Evolutionary conservation across 2,113 vertebrate species (phyloP), one percentile per base, ranked within the genome.

Genomic region (Python bivittatus): DNA sequence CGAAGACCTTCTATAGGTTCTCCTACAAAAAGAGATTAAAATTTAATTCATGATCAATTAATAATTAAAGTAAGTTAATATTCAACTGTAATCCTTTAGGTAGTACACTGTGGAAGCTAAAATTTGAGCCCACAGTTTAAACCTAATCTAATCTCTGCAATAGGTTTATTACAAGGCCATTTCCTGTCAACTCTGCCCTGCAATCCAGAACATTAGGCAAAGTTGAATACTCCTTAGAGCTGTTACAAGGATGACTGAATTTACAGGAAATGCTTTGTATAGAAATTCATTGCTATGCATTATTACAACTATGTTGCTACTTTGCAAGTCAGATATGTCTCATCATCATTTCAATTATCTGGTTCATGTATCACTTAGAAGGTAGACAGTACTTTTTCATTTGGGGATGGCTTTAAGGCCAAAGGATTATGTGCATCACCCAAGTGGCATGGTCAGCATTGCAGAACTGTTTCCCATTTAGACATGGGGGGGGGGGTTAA

Each of bases 1-100:
- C 99, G 97, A 94, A 99, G 98, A 83, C 99, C 98, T 98, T 99
- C 99, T 84, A 99, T 97, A 44, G 97, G 94, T 97, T 99, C 98
- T 94, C 99, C 99, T 99, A 96, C 61, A 96, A 97, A 44, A 93
- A 97, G 0, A 97, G 1, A 96, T 12, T 15, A 1, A 88, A 84
- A 84, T 20, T 29, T 6, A 91, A 93, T 48, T 93, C 89, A 91
- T 25, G 72, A 72, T 88, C 25, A 58, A 85, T 15, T 38, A 64
- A 64, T 61, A 13, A 85, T 92, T 56, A 79, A 79, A 79, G 72
- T 79, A 79, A 42, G 42, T 56, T 44, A 64, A 29, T 72, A 0
- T 48, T 27, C 53, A 91, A 68, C 22, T 38, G 27, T 11, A 89
- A 33, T n/a, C 22, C 9, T 83, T 58, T 27, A 88, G 17, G 15